Evolutionary conservation across 2,888 invertebrate species (phyloP).

Genomic region (Oligia strigilis): DNA sequence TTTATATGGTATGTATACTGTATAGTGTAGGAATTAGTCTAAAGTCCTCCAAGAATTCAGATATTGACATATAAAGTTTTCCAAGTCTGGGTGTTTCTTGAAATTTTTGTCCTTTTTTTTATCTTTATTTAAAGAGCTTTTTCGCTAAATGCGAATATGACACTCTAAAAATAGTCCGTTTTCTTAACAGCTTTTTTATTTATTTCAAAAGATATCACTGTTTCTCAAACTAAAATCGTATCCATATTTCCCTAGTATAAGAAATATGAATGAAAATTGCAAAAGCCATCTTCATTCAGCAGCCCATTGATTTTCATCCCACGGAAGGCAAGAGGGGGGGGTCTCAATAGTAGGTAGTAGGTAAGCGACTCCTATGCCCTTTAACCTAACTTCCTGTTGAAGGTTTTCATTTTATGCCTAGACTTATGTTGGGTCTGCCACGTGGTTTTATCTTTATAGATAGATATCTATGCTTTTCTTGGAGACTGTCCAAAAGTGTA

Average conservation of each 20-base stretch:
- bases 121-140: no score
- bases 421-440: background rate
- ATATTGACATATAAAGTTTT: background rate
- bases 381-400: constrained; percentile 44
- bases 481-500: background rate
- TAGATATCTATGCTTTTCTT: background rate
- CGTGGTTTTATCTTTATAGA: background rate
- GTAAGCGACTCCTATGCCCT: constrained; percentile 44
- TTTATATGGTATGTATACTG: no score
- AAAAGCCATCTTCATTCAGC: constrained; percentile 25
- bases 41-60: background rate
- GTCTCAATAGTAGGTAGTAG: constrained; percentile 11
- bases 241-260: background rate
- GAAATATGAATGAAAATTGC: constrained; percentile 39
- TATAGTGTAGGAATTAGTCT: background rate
- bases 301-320: constrained; percentile 44
- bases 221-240: background rate
- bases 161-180: background rate
- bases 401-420: constrained; percentile 26
- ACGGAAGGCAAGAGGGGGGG: constrained; percentile 10
- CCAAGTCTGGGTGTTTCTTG: background rate
- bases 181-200: background rate
- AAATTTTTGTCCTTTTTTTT: background rate
- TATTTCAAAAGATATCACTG: background rate
- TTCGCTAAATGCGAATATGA: no score